A percentile compares a stretch with the other conserved stretches of the same genome.
Conservation (phyloP, 2,113 vertebrate genomes). For the Prolemur simus region DNA sequence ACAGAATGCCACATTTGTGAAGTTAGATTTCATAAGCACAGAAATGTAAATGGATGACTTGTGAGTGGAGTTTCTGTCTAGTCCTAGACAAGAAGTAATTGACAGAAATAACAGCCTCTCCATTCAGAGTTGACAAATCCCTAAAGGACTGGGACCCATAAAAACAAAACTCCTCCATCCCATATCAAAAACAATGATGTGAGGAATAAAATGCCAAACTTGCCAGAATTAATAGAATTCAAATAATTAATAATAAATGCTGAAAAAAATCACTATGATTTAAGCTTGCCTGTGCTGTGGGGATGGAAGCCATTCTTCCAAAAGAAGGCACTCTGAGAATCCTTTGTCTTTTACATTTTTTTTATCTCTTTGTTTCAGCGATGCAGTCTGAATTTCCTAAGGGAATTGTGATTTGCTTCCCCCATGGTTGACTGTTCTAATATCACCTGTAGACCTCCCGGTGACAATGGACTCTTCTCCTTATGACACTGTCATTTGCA, state of each 20-base stretch:
- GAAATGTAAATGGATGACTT: not conserved
- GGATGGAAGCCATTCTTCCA: not conserved
- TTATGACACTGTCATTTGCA: constrained; percentile 46
- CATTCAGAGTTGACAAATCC: not conserved
- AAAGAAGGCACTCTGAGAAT: not conserved
- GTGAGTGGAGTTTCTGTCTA: not conserved
- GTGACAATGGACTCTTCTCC: constrained; percentile 30
- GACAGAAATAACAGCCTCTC: constrained; percentile 25
- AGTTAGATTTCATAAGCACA: constrained; percentile 28
- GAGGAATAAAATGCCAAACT: not conserved
- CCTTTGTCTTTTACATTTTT: constrained; percentile 2
- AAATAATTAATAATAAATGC: constrained; percentile 30
- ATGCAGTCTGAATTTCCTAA: not conserved
- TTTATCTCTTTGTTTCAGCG: constrained; percentile 52
- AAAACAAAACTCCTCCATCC: not conserved
- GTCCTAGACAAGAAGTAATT: constrained; percentile 28
- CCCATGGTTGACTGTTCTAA: constrained; percentile 14
- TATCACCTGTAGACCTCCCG: constrained; percentile 53
- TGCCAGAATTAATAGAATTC: constrained; percentile 46
- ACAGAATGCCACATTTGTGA: not conserved
- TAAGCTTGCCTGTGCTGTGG: not conserved
- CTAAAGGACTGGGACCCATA: not conserved
- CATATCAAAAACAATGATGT: not conserved
- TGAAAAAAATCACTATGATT: not conserved
- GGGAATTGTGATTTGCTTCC: not conserved